A percentile compares a stretch with the other conserved stretches of the same genome.
Evolutionary conservation across 1,140 invertebrate species (phyloP).

Genomic region (Tetragnatha versicolor): DNA sequence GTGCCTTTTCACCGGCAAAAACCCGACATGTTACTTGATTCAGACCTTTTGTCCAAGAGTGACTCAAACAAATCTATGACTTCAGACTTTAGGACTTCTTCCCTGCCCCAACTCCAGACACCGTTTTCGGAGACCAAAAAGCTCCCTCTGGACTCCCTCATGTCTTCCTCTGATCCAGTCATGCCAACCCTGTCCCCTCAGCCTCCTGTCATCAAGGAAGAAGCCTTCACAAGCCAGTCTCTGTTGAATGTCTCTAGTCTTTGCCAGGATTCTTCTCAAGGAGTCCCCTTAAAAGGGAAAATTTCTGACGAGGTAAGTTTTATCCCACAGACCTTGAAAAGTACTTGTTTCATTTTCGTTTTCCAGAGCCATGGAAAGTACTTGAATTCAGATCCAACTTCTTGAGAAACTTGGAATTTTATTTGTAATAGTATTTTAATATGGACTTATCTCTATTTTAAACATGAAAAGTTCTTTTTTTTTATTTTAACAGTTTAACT

Average conservation of each 20-base stretch:
- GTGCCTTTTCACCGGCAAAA: constrained; percentile 26
- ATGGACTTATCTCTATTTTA: no score
- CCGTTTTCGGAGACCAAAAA: constrained; percentile 10
- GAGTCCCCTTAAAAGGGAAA: constrained; percentile 46
- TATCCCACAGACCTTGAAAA: no score
- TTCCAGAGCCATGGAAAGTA: no score
- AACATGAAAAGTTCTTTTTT: no score
- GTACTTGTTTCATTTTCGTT: not conserved
- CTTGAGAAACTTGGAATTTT: no score
- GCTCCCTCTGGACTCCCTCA: constrained; percentile 7
- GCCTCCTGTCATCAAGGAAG: constrained; percentile 48
- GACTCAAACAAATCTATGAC: not conserved
- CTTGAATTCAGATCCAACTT: no score
- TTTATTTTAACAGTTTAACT: no score
- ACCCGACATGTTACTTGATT: not conserved
- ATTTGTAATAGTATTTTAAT: no score
- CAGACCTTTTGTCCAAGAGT: not conserved
- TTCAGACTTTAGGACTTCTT: not conserved
- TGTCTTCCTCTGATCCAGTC: constrained; percentile 44
- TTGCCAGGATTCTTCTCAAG: constrained; percentile 10
- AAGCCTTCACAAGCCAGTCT: not conserved
- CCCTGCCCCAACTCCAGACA: constrained; percentile 44
- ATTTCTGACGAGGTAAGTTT: constrained; percentile 29
- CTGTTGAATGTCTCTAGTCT: constrained; percentile 9
- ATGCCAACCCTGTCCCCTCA: constrained; percentile 52